Conservation (phyloP, 2,797 vertebrate species). For the Emydoidea blandingii region DNA sequence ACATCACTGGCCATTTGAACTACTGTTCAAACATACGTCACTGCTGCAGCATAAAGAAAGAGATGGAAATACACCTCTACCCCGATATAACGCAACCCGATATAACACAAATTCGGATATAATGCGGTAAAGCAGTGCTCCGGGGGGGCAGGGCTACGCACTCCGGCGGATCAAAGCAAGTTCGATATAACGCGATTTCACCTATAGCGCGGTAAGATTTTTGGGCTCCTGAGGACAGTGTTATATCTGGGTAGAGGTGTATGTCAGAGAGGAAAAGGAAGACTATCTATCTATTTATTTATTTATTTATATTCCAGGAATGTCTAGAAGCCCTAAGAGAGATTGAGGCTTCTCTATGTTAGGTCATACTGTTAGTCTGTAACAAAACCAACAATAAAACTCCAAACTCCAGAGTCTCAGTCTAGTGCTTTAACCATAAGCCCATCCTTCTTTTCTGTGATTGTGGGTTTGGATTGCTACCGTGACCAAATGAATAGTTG, state of each 20-base stretch:
- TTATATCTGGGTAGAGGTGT: too few species aligned
- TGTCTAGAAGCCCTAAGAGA: neutral
- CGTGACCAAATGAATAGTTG: neutral
- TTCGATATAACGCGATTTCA: too few species aligned
- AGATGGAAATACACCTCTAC: neutral
- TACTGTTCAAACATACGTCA: neutral
- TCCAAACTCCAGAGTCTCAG: neutral
- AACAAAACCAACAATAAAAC: neutral
- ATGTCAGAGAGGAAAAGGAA: rapidly evolving
- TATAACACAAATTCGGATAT: too few species aligned
- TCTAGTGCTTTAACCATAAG: neutral
- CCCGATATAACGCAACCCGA: too few species aligned
- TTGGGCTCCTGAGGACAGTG: too few species aligned
- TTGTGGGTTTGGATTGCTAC: neutral
- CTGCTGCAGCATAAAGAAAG: neutral
- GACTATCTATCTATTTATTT: rapidly evolving
- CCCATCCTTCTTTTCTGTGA: neutral
- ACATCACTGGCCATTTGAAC: neutral
- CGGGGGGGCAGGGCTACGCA: too few species aligned
- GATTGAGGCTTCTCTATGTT: neutral
- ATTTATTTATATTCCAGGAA: neutral
- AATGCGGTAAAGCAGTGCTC: too few species aligned
- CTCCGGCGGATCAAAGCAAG: too few species aligned
- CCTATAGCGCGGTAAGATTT: too few species aligned
- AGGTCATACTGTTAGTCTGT: neutral